Base-by-base conservation (phyloP, 2,888 invertebrate genomes). In the Eupithecia exiguata region DNA sequence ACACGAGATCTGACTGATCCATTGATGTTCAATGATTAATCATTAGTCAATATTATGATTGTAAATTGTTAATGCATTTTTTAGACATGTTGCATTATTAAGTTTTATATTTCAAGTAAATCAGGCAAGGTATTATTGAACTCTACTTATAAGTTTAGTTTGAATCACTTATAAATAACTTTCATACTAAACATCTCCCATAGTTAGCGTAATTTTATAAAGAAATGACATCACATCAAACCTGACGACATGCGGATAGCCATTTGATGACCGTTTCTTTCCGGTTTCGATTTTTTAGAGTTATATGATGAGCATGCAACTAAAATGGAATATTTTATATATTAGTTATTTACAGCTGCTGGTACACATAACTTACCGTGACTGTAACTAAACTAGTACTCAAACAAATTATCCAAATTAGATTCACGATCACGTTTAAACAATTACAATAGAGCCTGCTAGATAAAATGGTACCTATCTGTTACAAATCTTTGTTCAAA, bases 401-500 rank as follows among this genome's bases (percentile, higher is more conserved):
- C 14, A 53, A 63, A 63, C 12, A 62, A 71, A 58, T 74, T 58
- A 66, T 36, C 18, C 49, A 65, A 49, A 69, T 69, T 43, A 35
- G 21, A 25, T 58, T 65, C 53, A 53, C 38, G 38, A 68, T 69
- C 58, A 65, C 43, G 69, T 35, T 63, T 35, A 65, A n/a, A 65
- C 21, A 65, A 49, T 70, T 65, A 25, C 21, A 3, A 30, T 30
- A 30, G 30, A 65, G 40, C 21, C 21, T 25, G 61, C 58, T 53
- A 69, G 69, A 61, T 69, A 43, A 69, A 30, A 38, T 25, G 1
- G 12, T 53, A 70, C 43, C 61, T 61, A 69, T 71, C 70, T 65
- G 30, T 65, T 71, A 70, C 62, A 70, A 70, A 66, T 73, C 38
- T 72, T 61, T 68, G 65, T 71, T 69, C 35, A 36, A 72, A 49